Conservation (phyloP, 1,140 invertebrate genomes). For the Capitella teleta region DNA sequence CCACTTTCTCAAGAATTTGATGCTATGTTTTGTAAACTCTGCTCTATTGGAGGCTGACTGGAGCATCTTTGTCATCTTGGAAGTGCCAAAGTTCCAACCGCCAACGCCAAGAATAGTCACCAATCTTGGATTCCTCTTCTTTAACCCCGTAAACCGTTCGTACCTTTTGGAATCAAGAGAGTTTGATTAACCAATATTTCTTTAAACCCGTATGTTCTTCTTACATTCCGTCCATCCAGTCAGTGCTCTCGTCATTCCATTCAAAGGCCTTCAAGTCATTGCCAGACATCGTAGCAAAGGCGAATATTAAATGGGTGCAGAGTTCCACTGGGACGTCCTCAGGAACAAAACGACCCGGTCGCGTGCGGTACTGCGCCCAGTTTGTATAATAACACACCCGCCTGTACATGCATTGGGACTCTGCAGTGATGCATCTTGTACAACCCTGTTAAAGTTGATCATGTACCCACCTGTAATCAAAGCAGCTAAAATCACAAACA, state of each 20-base stretch:
- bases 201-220: no score
- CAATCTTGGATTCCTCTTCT: neutral
- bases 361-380: slow-evolving; percentile 32
- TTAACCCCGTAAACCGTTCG: neutral
- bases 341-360: slow-evolving; percentile 46
- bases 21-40: slow-evolving; percentile 36
- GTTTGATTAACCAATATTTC: no score
- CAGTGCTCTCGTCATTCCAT: slow-evolving; percentile 31
- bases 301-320: slow-evolving; percentile 72
- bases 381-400: slow-evolving; percentile 39
- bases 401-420: slow-evolving; percentile 8
- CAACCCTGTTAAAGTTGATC: neutral
- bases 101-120: slow-evolving; percentile 54
- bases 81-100: slow-evolving; percentile 69
- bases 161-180: neutral
- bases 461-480: no score
- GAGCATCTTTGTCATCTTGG: slow-evolving; percentile 41
- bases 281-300: slow-evolving; percentile 57
- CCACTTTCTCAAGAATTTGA: slow-evolving; percentile 80
- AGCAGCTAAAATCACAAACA: no score
- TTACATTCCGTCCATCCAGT: slow-evolving; percentile 30
- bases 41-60: slow-evolving; percentile 10
- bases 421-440: neutral
- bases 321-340: slow-evolving; percentile 56
- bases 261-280: slow-evolving; percentile 26